These are phyloP conservation scores for Corella eumyota DNA, from an alignment of 23 tunicate species.

Conservation along the genomic window DNA sequence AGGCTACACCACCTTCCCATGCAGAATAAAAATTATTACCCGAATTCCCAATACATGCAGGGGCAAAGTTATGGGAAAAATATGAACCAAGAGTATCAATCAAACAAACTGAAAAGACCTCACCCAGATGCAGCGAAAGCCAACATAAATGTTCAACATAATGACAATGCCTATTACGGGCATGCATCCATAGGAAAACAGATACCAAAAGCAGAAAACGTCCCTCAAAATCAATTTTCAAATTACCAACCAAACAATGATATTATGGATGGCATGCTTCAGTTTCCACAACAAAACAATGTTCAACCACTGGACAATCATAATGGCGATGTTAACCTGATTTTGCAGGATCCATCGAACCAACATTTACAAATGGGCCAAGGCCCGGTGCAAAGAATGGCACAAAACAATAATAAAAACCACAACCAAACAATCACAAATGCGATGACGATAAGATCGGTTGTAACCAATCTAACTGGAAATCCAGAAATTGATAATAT, in stretches of 20 bases:
- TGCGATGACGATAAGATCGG: too few species aligned
- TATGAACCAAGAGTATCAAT: neutral
- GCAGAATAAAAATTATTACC: neutral
- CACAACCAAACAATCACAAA: too few species aligned
- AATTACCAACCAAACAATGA: neutral
- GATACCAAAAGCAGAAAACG: neutral
- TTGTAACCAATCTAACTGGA: too few species aligned
- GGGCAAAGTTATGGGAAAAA: neutral
- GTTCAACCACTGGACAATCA: neutral
- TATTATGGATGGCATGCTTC: neutral
- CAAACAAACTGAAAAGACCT: neutral
- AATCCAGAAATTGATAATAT: too few species aligned
- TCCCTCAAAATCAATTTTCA: neutral
- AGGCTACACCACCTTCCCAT: constrained; percentile 10
- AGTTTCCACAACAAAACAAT: neutral
- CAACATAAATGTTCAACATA: neutral
- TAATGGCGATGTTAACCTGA: too few species aligned
- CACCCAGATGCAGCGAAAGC: neutral
- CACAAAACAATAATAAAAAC: too few species aligned
- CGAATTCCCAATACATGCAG: too few species aligned
- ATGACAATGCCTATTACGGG: neutral
- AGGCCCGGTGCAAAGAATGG: neutral
- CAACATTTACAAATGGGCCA: neutral
- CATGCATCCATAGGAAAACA: neutral
- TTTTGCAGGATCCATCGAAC: too few species aligned